Base-by-base conservation (phyloP, 2,888 invertebrate genomes). In the Morpho achilles region DNA sequence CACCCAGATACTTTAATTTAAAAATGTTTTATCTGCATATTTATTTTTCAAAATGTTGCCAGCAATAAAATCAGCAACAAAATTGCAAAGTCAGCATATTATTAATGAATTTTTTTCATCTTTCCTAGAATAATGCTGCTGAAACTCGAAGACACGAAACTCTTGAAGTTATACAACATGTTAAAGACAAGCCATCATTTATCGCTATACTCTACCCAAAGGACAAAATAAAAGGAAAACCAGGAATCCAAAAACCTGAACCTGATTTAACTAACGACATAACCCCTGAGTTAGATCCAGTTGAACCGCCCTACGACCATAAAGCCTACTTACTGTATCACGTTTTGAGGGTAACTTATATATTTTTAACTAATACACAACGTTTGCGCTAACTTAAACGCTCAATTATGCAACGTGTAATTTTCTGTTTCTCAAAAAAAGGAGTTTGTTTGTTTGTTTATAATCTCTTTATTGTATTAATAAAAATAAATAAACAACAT, bases 291-390 rank as follows among this genome's bases (percentile, higher is more conserved):
- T 43, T 61, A 3, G 45, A 54, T 7, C 45, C 63, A 7, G 10
- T 63, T 0, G 53, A 52, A 7, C 57, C 62, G 10, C 59, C 61
- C 1, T 46, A 62, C 39, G 66, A 70, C 8, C 62, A 67, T 10
- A 61, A 65, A 8, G 65, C 68, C 0, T 71, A 71, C 41, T 39
- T 62, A 23, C 45, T 71, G 7, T 70, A 68, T 49, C 64, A 69
- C 54, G 49, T 65, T 8, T 59, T 71, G 56, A 63, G 69, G 58
- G 71, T 71, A 64, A 52, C 43, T 8, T 46, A 40, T 16, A 16
- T 16, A 22, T 8, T 6, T 9, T 49, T 9, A 10, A 10, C 1
- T 39, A 42, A 8, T 10, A 9, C 42, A 9, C 16, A 16, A 16
- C 16, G 16, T 7, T 39, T 5, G 32, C 32, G 32, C 32, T 32